Base-by-base conservation (phyloP, 2,113 vertebrate genomes). In the Atherinomorus stipes region DNA sequence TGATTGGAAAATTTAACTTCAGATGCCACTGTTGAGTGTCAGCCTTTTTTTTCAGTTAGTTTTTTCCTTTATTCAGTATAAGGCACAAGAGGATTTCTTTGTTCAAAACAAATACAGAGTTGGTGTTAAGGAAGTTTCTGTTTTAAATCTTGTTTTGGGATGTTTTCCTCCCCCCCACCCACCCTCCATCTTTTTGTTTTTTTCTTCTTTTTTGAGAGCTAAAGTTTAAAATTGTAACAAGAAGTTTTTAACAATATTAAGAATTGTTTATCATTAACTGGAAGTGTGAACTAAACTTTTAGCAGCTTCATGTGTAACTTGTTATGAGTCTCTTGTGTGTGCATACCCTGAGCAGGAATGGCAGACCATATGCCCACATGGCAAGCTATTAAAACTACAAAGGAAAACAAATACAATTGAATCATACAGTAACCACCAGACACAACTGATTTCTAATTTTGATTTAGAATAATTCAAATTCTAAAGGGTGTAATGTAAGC, bases 211-310 rank as follows among this genome's bases (percentile, higher is more conserved):
- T 28, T 40, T 10, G 5, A 23, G 13, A 6, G 23, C 1, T 23
- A 37, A 23, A n/a, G 3, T 18, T 51, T 23, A 15, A 19, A 2
- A 38, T 38, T 53, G 45, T 31, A 22, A 15, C 34, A 65, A 7
- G 22, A 53, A 15, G 1, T 2, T 63, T 72, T 72, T 34, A 18
- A 12, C n/a, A 54, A 47, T 63, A 26, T 21, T 25, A 64, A 64
- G 3, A 28, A 18, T 3, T n/a, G 21, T 0, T 49, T 4, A 19
- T 44, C 11, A 56, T 8, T 21, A 52, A 54, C 23, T 21, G 23
- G 31, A 23, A 40, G 45, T 9, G 19, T 1, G 26, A 57, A n/a
- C 4, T 11, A 2, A 18, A 28, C 18, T 57, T n/a, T 34, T 57
- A 28, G 16, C 13, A 1, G 53, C 25, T 31, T 56, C 1, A 28